These are phyloP conservation scores for Amphipyra berbera DNA, from an alignment of 2,888 invertebrate genomes.

Conservation along the genomic window DNA sequence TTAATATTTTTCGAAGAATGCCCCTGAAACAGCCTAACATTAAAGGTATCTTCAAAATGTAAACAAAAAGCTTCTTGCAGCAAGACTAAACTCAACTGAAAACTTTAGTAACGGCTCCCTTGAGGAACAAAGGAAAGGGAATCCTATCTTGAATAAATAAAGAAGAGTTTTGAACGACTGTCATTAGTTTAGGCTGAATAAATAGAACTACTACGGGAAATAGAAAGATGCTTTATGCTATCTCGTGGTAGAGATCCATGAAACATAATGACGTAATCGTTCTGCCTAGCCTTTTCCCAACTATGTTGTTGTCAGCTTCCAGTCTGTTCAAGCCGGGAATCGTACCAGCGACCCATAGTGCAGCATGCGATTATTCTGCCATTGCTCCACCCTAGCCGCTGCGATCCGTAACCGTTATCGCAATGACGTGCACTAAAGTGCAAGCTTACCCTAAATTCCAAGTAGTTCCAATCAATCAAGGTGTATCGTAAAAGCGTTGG, in stretches of 20 bases:
- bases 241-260: too few relatives aligned
- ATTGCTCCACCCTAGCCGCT: too few relatives aligned
- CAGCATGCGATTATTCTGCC: too few relatives aligned
- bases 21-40: too few relatives aligned
- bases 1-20: too few relatives aligned
- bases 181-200: slow-evolving; percentile 14
- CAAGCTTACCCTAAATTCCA: slow-evolving; percentile 12
- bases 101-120: slow-evolving; percentile 33
- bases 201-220: slow-evolving; percentile 2
- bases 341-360: too few relatives aligned
- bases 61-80: slow-evolving; percentile 30
- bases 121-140: slow-evolving; percentile 15
- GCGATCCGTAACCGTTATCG: background rate
- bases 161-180: background rate
- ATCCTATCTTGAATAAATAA: slow-evolving; percentile 18
- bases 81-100: slow-evolving; percentile 32
- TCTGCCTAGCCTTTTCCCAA: too few relatives aligned
- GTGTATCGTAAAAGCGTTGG: slow-evolving; percentile 24
- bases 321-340: too few relatives aligned
- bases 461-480: slow-evolving; percentile 37
- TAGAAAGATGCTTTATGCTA: too few relatives aligned
- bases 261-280: too few relatives aligned
- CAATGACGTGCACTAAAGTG: background rate
- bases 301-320: too few relatives aligned
- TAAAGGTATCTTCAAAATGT: slow-evolving; percentile 10